Evolutionary conservation across 2,113 vertebrate species (phyloP), one percentile per base, ranked within the genome.

Genomic region (Phylloscopus trochilus): DNA sequence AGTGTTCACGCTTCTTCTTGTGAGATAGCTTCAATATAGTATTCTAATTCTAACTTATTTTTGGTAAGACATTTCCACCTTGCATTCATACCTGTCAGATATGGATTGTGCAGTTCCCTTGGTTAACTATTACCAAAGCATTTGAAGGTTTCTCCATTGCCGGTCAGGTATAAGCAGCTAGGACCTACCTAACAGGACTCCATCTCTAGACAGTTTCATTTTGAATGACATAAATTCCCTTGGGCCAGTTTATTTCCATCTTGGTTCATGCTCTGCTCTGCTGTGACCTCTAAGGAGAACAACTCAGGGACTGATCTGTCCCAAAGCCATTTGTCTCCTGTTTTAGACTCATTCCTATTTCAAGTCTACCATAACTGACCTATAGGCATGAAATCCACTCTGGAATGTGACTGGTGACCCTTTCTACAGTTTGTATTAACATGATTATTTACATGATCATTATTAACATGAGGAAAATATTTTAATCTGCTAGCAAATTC

Each of bases 401-500:
- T n/a, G n/a, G 12, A 14, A 73, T 73, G 44, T 56, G 53, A 64
- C 19, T 59, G 46, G 33, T 5, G 2, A 70, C 15, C 23, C n/a
- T 72, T 87, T 52, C 53, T 68, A 21, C 1, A 6, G 31, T 31
- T 70, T 73, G 24, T 53, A 68, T 56, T 70, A 66, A 58, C 15
- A 21, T 47, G 52, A 44, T 53, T 89, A 80, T 80, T 92, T 44
- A 85, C 16, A 58, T 19, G 15, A 63, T 22, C 28, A 52, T 76
- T 85, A 84, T 44, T 83, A 87, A 77, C 43, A 73, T 18, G 14
- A 68, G 44, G 37, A 92, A 90, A 90, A 59, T 46, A 84, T 64
- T 93, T 82, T 79, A 11, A 87, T 75, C 83, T 67, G 21, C 23
- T 59, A 67, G 60, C 12, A 89, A 91, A 87, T 84, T 86, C 30